Percentiles rank a stretch among this genome's conserved stretches.
phyloP scores from a whole-genome alignment of 2,797 vertebrate genomes.

The Simalia tracyae region DNA sequence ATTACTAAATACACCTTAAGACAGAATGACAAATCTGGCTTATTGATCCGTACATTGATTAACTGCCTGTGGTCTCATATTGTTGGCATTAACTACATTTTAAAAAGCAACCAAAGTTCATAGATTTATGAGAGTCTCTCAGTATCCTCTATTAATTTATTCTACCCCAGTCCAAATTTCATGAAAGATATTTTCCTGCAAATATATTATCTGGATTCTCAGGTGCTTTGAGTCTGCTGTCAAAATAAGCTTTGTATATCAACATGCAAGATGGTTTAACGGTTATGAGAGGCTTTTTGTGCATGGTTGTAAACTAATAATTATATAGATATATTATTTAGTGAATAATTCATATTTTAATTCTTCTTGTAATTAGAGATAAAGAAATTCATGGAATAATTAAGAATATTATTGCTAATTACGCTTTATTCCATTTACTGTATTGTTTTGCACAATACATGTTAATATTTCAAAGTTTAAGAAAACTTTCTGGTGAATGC shows the following conservation, averaged over 20 bases:
- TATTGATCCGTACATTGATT: neutral
- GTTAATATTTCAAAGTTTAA: neutral
- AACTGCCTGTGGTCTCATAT: neutral
- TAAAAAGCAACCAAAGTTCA: neutral
- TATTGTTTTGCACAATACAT: slow-evolving; percentile 28
- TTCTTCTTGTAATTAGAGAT: slow-evolving; percentile 22
- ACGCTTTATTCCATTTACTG: slow-evolving; percentile 6
- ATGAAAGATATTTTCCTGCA: neutral
- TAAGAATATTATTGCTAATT: slow-evolving; percentile 38
- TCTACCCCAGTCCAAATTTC: neutral
- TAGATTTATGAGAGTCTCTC: neutral
- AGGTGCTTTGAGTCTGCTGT: neutral
- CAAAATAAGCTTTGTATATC: neutral
- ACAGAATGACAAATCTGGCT: neutral
- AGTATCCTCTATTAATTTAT: neutral
- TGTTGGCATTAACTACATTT: neutral
- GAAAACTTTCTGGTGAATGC: slow-evolving; percentile 12
- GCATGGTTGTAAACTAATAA: neutral
- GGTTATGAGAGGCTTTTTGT: neutral
- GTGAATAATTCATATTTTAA: slow-evolving; percentile 42
- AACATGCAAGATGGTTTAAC: slow-evolving; percentile 6
- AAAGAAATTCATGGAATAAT: slow-evolving; percentile 20
- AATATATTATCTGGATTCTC: neutral
- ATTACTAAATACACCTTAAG: neutral
- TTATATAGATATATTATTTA: slow-evolving; percentile 25